Evolutionary conservation across 2,113 vertebrate species (phyloP).

Genomic region (Takifugu bimaculatus): DNA sequence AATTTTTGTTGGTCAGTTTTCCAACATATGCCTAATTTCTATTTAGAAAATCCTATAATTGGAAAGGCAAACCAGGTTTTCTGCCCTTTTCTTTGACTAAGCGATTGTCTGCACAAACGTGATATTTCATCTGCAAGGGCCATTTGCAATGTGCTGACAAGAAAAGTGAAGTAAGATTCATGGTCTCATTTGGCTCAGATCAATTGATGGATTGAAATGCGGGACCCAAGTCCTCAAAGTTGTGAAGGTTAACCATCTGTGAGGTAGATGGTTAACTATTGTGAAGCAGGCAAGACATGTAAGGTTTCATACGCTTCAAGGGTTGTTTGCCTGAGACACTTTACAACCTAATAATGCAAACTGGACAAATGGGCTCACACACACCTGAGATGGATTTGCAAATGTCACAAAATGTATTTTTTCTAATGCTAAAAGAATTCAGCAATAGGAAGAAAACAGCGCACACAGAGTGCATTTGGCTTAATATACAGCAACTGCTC

Average conservation of each 20-base stretch:
- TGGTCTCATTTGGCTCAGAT: slow-evolving; percentile 58
- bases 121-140: slow-evolving; percentile 33
- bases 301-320: slow-evolving; percentile 3
- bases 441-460: no score
- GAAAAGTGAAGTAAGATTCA: slow-evolving; percentile 65
- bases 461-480: no score
- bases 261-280: no score
- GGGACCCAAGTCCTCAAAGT: slow-evolving; percentile 46
- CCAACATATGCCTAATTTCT: background rate
- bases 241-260: slow-evolving; percentile 65
- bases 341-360: slow-evolving; percentile 26
- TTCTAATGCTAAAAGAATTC: no score
- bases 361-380: slow-evolving; percentile 27
- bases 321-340: slow-evolving; percentile 22
- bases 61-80: slow-evolving; percentile 9
- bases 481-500: no score
- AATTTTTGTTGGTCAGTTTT: background rate
- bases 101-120: slow-evolving; percentile 33
- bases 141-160: slow-evolving; percentile 56
- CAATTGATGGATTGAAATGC: slow-evolving; percentile 66
- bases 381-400: slow-evolving; percentile 10
- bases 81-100: slow-evolving; percentile 26
- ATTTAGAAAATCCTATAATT: background rate
- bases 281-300: slow-evolving; percentile 20
- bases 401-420: background rate